Conservation (phyloP, 2,797 vertebrate species). For the Pipistrellus nathusii region DNA sequence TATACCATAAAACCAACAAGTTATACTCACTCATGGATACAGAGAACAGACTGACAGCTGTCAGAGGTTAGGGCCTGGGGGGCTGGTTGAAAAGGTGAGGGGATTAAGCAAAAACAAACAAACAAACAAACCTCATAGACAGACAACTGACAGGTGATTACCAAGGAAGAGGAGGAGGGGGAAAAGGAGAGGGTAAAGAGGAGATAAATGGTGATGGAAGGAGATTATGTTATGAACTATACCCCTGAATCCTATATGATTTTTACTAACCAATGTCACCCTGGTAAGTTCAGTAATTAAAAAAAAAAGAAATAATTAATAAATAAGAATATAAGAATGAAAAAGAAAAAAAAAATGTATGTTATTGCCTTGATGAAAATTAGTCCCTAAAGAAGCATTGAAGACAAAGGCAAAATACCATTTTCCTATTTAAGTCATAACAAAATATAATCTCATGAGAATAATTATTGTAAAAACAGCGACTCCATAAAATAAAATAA, state of each 20-base stretch:
- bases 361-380: constrained; percentile 3
- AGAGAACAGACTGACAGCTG: not conserved
- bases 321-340: not conserved
- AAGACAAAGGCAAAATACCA: not conserved
- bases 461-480: constrained; percentile 31
- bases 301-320: not conserved
- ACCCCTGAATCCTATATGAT: not conserved
- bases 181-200: not conserved
- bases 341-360: not conserved
- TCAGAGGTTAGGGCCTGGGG: no score
- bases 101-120: not conserved
- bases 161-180: not conserved
- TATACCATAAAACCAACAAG: not conserved
- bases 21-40: not conserved
- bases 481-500: not conserved
- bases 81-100: not conserved
- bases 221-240: not conserved
- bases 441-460: not conserved
- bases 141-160: not conserved
- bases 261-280: not conserved
- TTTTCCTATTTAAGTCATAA: constrained; percentile 41
- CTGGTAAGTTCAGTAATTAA: not conserved
- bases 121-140: not conserved
- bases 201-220: not conserved
- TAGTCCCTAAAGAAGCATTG: not conserved